These are phyloP conservation scores for Drosophila siamana DNA, from an alignment of 2,888 invertebrate genomes.

Conservation along the genomic window DNA sequence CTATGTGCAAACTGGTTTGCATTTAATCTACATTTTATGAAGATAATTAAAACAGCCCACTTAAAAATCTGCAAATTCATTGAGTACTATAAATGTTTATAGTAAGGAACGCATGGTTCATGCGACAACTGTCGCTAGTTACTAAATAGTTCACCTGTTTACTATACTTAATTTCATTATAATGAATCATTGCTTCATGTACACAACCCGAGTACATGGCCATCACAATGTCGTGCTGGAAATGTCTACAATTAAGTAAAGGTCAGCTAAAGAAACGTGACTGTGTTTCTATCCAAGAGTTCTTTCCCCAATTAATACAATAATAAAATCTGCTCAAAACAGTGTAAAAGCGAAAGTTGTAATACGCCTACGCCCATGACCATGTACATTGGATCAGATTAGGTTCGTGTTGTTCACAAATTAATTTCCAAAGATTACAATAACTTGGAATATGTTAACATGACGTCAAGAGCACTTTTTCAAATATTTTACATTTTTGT, in stretches of 20 bases:
- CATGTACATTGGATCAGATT: slow-evolving; percentile 19
- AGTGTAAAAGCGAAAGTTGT: slow-evolving; percentile 32
- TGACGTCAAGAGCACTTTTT: slow-evolving; percentile 21
- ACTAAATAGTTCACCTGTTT: not conserved
- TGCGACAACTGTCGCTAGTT: slow-evolving; percentile 27
- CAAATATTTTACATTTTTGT: slow-evolving; percentile 4
- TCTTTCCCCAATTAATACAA: not conserved
- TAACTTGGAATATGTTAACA: not conserved
- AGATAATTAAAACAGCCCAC: slow-evolving; percentile 13
- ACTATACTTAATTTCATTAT: slow-evolving; percentile 20
- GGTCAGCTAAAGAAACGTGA: slow-evolving; percentile 55
- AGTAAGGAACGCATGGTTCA: no score
- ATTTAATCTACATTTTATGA: not conserved
- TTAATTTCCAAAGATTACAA: slow-evolving; percentile 10
- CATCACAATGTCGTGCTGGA: slow-evolving; percentile 49
- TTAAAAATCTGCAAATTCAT: no score
- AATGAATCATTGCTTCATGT: slow-evolving; percentile 37
- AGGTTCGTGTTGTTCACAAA: not conserved
- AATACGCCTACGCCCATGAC: slow-evolving; percentile 31
- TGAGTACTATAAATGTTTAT: no score
- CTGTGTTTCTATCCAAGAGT: not conserved
- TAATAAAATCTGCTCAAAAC: slow-evolving; percentile 13
- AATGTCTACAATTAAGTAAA: slow-evolving; percentile 70
- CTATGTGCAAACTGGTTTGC: not conserved
- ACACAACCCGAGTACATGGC: not conserved